Base-by-base conservation (phyloP, 2,888 invertebrate genomes). In the Venusia cambrica region DNA sequence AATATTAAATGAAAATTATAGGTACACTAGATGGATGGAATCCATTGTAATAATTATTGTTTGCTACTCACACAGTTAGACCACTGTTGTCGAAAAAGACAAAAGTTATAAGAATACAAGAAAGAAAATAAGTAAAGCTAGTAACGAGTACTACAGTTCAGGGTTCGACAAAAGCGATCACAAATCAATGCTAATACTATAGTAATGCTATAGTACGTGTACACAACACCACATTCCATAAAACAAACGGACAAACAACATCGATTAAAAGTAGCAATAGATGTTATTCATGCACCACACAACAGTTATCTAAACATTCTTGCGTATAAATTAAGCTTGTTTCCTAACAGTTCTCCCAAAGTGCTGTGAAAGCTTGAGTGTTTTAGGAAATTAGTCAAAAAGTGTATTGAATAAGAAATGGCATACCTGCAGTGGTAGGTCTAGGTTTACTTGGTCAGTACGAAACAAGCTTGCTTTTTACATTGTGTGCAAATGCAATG, bases 251-350 rank as follows among this genome's bases (percentile, higher is more conserved):
- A 62, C 53, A 58, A 50, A 63, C 64, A 57, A 68, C 69, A 68
- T 48, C 49, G 43, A 67, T 52, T 53, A 62, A 59, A 60, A 26
- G 35, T 57, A 71, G 61, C 64, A 60, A 81, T 80, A 87, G 87
- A 87, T 87, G 87, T 87, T 87, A 87, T 87, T 87, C 87, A 84
- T 87, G 87, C 87, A 87, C 87, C 85, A 81, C 75, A 73, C 67
- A 65, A 69, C 52, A 56, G 8, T 17, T 11, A 16, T 30, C 22
- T 35, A 39, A 42, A 38, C 36, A 47, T 32, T 45, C 44, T 37
- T 45, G 27, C 35, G 38, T 27, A 38, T 32, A 40, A 38, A 20
- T 41, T 20, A 62, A 59, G 59, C 58, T 62, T 62, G 54, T 55
- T 59, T 58, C 58, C 42, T 54, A 51, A 38, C 25, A 40, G 18